phyloP scores from a whole-genome alignment of 1,140 invertebrate species.

The Drosophila navojoa region DNA sequence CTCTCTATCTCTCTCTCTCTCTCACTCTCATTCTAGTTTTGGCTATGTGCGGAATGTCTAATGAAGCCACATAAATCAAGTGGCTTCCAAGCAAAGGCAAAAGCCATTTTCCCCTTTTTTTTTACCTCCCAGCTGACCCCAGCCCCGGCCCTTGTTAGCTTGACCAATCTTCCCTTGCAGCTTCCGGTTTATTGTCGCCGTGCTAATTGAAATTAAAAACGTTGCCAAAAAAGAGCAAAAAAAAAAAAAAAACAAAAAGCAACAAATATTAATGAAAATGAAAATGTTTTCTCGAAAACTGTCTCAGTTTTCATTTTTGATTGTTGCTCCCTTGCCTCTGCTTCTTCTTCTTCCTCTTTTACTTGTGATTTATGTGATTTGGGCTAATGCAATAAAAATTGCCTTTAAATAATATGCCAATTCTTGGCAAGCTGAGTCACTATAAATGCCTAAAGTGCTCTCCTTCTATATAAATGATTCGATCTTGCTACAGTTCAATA shows the following conservation, averaged over 20 bases:
- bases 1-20: neutral
- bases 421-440: too few species aligned
- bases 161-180: neutral
- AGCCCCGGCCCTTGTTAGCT: neutral
- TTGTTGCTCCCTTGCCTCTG: neutral
- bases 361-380: conserved; percentile 2
- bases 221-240: conserved; percentile 51
- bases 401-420: neutral
- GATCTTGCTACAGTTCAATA: too few species aligned
- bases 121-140: neutral
- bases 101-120: conserved; percentile 32
- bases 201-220: conserved; percentile 78
- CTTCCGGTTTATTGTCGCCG: conserved; percentile 26
- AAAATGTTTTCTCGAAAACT: conserved; percentile 3
- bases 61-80: conserved; percentile 83
- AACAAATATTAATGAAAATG: neutral
- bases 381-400: neutral
- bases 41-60: conserved; percentile 75
- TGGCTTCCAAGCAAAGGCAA: conserved; percentile 38
- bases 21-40: conserved; percentile 9
- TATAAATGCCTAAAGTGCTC: too few species aligned
- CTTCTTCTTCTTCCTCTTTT: neutral
- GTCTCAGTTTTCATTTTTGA: conserved; percentile 24
- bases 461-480: too few species aligned
- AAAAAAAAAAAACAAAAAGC: conserved; percentile 39